These are phyloP conservation scores for Ceratothoa steindachneri DNA, from an alignment of 2,888 invertebrate genomes.

Conservation along the genomic window DNA sequence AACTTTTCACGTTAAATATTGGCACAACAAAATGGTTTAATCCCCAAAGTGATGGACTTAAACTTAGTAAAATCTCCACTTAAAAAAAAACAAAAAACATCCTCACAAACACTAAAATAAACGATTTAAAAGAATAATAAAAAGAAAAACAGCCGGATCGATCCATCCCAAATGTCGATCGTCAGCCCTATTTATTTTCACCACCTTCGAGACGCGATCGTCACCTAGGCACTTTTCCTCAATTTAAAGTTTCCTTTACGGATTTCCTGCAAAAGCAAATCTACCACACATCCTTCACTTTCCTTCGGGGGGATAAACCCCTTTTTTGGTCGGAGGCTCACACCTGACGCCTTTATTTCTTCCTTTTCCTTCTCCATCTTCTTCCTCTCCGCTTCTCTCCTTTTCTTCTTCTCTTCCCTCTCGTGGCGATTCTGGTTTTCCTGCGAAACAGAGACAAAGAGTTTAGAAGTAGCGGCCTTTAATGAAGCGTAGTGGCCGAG, in stretches of 20 bases:
- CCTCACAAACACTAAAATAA: no score
- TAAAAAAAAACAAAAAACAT: no score
- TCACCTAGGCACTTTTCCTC: constrained; percentile 2
- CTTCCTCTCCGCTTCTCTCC: constrained; percentile 40
- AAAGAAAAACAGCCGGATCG: no score
- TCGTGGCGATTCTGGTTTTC: constrained; percentile 50
- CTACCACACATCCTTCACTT: constrained; percentile 36
- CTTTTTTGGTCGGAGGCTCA: constrained; percentile 8
- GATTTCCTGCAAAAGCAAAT: constrained; percentile 46
- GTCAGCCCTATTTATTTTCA: no score
- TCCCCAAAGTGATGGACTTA: no score
- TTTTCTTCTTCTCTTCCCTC: constrained; percentile 49
- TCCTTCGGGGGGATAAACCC: constrained; percentile 26
- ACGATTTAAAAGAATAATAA: no score
- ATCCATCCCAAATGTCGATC: no score
- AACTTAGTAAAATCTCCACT: no score
- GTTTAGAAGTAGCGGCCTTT: neutral
- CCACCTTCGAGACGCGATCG: no score
- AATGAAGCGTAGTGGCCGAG: neutral
- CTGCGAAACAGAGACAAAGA: constrained; percentile 38
- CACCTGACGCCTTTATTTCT: constrained; percentile 31
- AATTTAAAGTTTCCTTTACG: constrained; percentile 45
- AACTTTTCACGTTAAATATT: no score
- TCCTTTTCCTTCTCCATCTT: constrained; percentile 24
- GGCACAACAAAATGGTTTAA: no score